These are phyloP conservation scores for Limnothrissa miodon DNA, from an alignment of 2,113 vertebrate species.

Conservation along the genomic window DNA sequence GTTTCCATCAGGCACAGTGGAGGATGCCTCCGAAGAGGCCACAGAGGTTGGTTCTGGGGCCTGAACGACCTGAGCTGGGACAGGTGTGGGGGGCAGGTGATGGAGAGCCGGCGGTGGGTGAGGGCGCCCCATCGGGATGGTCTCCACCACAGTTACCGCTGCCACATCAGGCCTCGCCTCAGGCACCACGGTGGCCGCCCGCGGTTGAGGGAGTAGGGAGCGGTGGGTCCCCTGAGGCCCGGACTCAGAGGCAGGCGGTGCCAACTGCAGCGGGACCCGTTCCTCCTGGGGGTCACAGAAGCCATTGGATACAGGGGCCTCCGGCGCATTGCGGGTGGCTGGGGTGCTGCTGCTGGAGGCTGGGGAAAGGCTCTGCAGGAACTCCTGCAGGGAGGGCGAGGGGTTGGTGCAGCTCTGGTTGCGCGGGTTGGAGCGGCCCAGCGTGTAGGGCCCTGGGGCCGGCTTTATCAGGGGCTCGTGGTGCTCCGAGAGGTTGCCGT, in stretches of 20 bases:
- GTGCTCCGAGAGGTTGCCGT: conserved; percentile 87
- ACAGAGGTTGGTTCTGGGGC: background rate
- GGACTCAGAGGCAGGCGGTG: conserved; percentile 62
- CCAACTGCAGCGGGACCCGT: conserved; percentile 63
- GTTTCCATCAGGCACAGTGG: conserved; percentile 49
- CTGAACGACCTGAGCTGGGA: conserved; percentile 44
- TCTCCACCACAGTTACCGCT: conserved; percentile 40
- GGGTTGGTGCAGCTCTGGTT: conserved; percentile 77
- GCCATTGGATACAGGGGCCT: conserved; percentile 27
- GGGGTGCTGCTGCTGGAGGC: conserved; percentile 20
- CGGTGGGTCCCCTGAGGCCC: conserved; percentile 33
- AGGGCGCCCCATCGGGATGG: conserved; percentile 41
- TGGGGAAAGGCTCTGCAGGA: conserved; percentile 73
- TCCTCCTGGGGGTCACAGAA: conserved; percentile 48
- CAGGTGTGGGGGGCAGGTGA: conserved; percentile 47
- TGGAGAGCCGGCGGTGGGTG: conserved; percentile 55
- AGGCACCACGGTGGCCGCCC: conserved; percentile 59
- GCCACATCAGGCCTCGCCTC: conserved; percentile 52
- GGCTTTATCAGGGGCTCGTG: conserved; percentile 81
- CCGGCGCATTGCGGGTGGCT: background rate
- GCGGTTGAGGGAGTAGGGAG: conserved; percentile 46
- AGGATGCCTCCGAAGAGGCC: conserved; percentile 15
- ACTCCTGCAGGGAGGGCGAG: conserved; percentile 81
- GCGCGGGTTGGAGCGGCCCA: conserved; percentile 63
- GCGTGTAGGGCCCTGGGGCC: conserved; percentile 64